Evolutionary conservation across 2,888 invertebrate genomes (phyloP).

Genomic region (Enoplolaimus lenunculus): DNA sequence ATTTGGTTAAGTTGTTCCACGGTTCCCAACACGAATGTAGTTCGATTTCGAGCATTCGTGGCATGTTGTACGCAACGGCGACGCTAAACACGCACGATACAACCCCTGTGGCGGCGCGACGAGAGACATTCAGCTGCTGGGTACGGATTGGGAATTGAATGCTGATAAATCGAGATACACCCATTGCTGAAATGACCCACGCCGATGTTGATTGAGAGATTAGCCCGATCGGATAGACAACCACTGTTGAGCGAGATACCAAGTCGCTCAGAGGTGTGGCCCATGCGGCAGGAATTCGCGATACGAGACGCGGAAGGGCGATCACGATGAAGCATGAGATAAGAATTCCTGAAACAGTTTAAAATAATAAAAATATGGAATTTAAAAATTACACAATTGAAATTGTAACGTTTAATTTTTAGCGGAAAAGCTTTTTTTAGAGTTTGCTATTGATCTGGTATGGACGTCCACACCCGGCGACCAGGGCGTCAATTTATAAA

Average conservation of each 20-base stretch:
- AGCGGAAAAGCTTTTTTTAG: no score
- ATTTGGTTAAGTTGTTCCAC: background rate
- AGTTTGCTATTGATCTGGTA: no score
- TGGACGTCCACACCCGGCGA: no score
- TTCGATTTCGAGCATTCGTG: background rate
- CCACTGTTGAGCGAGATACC: background rate
- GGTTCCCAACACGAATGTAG: background rate
- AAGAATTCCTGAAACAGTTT: background rate
- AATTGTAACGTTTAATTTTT: no score
- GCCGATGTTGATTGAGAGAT: background rate
- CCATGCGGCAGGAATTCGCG: background rate
- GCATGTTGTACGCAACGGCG: background rate
- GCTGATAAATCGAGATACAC: background rate
- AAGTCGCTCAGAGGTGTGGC: background rate
- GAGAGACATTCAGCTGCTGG: background rate
- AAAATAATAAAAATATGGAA: no score
- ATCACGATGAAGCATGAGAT: background rate
- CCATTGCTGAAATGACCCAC: background rate
- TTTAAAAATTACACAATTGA: no score
- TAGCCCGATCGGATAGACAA: background rate
- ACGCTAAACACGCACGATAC: background rate
- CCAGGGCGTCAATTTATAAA: no score
- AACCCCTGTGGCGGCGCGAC: background rate
- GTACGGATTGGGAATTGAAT: background rate
- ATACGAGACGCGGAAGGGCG: background rate